These are phyloP conservation scores for Merluccius polli DNA, from an alignment of 2,797 vertebrate genomes.

Conservation along the genomic window DNA sequence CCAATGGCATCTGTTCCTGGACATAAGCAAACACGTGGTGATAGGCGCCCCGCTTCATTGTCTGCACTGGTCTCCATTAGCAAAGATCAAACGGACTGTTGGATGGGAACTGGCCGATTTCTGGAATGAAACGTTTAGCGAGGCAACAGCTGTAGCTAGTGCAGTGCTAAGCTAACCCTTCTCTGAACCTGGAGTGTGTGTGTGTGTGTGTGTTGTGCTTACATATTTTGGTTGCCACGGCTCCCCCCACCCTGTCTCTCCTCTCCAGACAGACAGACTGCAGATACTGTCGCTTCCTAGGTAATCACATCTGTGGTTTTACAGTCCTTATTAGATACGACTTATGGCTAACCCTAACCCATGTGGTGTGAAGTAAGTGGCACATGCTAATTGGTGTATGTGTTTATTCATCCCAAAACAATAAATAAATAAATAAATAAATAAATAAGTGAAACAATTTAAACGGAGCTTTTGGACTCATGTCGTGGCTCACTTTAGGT, in stretches of 20 bases:
- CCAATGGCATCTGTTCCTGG: background rate
- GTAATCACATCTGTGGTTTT: background rate
- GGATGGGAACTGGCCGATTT: background rate
- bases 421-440: too few relatives aligned
- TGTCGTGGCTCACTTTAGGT: background rate
- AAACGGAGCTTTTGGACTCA: background rate
- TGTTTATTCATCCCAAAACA: too few relatives aligned
- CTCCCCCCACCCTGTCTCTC: background rate
- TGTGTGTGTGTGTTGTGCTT: slow-evolving; percentile 19
- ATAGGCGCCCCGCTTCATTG: background rate
- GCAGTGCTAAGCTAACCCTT: background rate
- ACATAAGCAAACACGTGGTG: background rate
- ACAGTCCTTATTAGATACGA: slow-evolving; percentile 3
- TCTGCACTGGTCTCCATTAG: background rate
- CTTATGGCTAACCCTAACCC: background rate
- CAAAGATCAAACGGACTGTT: background rate
- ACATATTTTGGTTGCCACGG: slow-evolving; percentile 26
- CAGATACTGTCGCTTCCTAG: slow-evolving; percentile 9
- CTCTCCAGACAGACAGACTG: slow-evolving; percentile 37
- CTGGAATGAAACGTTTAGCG: background rate
- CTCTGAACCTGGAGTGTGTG: slow-evolving; percentile 12
- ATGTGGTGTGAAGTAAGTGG: background rate
- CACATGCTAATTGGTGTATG: background rate
- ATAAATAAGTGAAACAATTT: too few relatives aligned
- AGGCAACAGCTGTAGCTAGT: background rate